Percentiles rank a stretch among this genome's conserved stretches.
phyloP scores from a whole-genome alignment of 2,797 vertebrate species.

The Lacerta agilis region DNA sequence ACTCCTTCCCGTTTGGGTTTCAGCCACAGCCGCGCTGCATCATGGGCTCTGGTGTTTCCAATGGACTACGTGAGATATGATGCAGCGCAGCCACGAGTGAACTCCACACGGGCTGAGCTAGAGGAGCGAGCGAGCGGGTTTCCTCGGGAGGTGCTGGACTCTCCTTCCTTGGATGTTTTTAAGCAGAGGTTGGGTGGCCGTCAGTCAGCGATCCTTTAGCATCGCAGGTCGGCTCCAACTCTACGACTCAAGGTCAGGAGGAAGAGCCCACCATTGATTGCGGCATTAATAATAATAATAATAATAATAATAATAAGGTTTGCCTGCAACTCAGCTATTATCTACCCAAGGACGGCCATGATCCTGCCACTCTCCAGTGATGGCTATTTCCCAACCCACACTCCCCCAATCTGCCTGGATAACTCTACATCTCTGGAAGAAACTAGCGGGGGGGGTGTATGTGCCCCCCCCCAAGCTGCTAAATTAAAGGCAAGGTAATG shows the following conservation, averaged over 20 bases:
- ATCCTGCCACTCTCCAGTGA: not conserved
- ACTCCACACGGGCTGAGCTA: not conserved
- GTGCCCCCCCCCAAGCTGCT: not conserved
- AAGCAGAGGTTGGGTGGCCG: too few relatives aligned
- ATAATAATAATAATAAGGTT: not conserved
- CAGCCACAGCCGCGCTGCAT: not conserved
- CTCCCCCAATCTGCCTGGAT: not conserved
- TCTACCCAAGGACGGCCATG: not conserved
- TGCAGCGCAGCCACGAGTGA: not conserved
- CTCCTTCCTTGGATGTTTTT: too few relatives aligned
- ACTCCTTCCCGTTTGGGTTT: fast-evolving
- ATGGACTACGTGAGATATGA: not conserved
- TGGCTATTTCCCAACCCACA: not conserved
- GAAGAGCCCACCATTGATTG: not conserved
- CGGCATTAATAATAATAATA: too few relatives aligned
- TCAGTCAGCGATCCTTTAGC: too few relatives aligned
- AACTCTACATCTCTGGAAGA: not conserved
- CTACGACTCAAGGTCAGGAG: not conserved
- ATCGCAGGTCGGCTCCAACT: too few relatives aligned
- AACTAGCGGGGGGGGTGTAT: too few relatives aligned
- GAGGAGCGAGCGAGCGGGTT: too few relatives aligned
- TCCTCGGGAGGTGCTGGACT: too few relatives aligned
- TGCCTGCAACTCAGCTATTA: not conserved
- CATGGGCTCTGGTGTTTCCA: not conserved
- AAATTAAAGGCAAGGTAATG: not conserved